These are phyloP conservation scores for Orchesellides sinensis DNA, from an alignment of 2,888 invertebrate genomes.

Conservation along the genomic window DNA sequence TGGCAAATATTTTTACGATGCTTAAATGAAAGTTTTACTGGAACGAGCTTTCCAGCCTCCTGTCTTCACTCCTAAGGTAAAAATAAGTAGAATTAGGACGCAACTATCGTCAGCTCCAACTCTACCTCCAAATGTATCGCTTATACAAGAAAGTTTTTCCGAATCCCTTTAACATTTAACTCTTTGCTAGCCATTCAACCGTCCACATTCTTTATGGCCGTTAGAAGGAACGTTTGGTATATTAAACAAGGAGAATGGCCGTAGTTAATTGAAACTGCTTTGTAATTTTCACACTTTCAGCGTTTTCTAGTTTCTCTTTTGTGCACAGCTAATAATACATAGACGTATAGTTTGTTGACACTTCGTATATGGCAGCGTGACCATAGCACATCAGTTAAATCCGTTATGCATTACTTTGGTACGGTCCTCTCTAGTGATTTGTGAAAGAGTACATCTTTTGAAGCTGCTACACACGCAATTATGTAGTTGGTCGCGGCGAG, in stretches of 20 bases:
- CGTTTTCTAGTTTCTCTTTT: constrained; percentile 10
- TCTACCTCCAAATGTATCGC: not conserved
- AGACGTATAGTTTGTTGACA: too few species aligned
- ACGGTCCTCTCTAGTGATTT: too few species aligned
- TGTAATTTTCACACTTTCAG: constrained; percentile 54
- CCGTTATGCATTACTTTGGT: too few species aligned
- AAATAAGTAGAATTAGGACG: too few species aligned
- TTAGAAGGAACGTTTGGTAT: not conserved
- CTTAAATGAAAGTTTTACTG: too few species aligned
- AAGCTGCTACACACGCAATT: too few species aligned
- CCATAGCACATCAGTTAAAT: constrained; percentile 11
- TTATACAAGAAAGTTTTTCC: not conserved
- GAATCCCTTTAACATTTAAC: constrained; percentile 28
- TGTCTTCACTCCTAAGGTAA: too few species aligned
- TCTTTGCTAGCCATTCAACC: constrained; percentile 24
- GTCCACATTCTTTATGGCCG: constrained; percentile 41
- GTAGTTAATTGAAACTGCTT: constrained; percentile 43
- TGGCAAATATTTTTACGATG: constrained; percentile 50
- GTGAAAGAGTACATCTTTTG: too few species aligned
- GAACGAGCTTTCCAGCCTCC: too few species aligned
- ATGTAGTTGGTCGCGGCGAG: too few species aligned
- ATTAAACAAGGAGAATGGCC: constrained; percentile 27
- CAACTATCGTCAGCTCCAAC: too few species aligned
- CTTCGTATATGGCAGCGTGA: constrained; percentile 51
- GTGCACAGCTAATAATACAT: not conserved